Percentiles rank a stretch among this genome's conserved stretches.
Evolutionary conservation across 2,113 vertebrate species (phyloP).

Genomic region (Sceloporus tristichus): DNA sequence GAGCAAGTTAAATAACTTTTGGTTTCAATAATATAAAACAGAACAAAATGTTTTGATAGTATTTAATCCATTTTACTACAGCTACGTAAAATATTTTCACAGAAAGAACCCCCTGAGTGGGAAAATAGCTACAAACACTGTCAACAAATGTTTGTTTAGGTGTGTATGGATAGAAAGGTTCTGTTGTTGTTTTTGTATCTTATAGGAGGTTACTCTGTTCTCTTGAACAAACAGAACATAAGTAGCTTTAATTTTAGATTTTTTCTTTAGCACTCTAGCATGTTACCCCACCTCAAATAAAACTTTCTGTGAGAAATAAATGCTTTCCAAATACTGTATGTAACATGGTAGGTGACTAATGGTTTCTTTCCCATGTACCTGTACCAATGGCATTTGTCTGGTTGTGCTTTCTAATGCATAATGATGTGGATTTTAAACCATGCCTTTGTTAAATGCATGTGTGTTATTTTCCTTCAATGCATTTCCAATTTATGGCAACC

Average conservation of each 20-base stretch:
- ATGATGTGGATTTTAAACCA: no score
- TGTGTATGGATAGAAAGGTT: not conserved
- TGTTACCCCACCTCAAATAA: not conserved
- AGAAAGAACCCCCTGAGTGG: not conserved
- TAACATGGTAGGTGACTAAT: not conserved
- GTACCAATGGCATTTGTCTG: not conserved
- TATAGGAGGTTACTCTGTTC: not conserved
- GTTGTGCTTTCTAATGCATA: not conserved
- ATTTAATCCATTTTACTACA: constrained; percentile 31
- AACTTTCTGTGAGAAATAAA: not conserved
- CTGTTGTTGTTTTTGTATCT: not conserved
- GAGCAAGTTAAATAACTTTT: not conserved
- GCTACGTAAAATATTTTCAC: not conserved
- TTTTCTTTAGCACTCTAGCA: not conserved
- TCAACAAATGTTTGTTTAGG: not conserved
- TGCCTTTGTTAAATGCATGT: no score
- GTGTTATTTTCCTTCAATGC: no score
- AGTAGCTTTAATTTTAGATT: not conserved
- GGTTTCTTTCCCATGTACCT: not conserved
- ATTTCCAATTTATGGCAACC: no score
- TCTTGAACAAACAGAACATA: not conserved
- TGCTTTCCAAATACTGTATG: not conserved
- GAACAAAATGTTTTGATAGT: not conserved
- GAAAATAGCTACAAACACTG: not conserved
- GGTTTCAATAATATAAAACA: not conserved